Evolutionary conservation across 2,113 vertebrate species (phyloP).

Genomic region (Limanda limanda): DNA sequence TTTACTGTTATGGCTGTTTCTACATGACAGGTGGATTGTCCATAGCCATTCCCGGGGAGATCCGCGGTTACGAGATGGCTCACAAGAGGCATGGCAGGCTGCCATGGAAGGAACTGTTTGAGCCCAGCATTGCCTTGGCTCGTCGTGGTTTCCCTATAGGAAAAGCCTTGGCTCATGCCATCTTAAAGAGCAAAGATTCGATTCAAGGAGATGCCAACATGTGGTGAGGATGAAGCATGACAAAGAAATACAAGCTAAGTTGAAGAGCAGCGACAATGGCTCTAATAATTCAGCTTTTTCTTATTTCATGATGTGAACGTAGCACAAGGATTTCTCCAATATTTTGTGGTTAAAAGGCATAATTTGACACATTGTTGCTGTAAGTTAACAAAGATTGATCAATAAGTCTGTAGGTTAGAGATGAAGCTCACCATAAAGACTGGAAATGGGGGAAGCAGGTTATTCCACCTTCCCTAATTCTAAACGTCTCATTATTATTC

Average conservation of each 20-base stretch:
- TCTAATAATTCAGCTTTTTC: not conserved
- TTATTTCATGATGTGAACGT: not conserved
- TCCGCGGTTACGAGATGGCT: conserved; percentile 93
- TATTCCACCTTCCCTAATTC: too few relatives aligned
- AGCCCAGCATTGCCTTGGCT: conserved; percentile 92
- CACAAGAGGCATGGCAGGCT: conserved; percentile 91
- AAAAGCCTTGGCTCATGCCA: conserved; percentile 86
- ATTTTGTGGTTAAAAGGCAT: too few relatives aligned
- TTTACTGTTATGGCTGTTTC: conserved; percentile 15
- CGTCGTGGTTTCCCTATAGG: conserved; percentile 90
- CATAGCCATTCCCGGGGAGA: conserved; percentile 94
- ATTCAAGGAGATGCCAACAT: conserved; percentile 84
- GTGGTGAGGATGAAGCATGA: conserved; percentile 83
- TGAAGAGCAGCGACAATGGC: not conserved
- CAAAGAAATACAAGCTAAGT: not conserved
- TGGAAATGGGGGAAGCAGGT: too few relatives aligned
- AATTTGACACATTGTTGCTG: too few relatives aligned
- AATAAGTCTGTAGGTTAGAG: too few relatives aligned
- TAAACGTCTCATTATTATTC: too few relatives aligned
- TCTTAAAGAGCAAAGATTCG: conserved; percentile 70
- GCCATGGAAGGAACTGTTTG: conserved; percentile 92
- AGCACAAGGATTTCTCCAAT: too few relatives aligned
- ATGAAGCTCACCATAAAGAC: too few relatives aligned
- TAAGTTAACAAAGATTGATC: not conserved
- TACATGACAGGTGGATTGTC: conserved; percentile 89